Evolutionary conservation across 2,888 invertebrate genomes (phyloP).

Genomic region (Rhaphigaster nebulosa): DNA sequence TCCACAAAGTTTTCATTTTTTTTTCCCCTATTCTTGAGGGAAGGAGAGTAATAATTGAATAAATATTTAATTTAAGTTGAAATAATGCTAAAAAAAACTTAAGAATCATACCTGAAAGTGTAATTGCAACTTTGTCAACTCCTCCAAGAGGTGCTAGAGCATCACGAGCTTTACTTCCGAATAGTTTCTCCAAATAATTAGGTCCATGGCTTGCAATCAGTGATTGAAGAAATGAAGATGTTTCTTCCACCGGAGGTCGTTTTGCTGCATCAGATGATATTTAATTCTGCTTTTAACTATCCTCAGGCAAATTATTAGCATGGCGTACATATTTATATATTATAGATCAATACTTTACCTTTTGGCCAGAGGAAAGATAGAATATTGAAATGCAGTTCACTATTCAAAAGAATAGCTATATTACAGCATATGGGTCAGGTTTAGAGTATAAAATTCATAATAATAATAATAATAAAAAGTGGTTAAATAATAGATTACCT

Average conservation of each 20-base stretch:
- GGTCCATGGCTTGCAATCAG: slow-evolving; percentile 95
- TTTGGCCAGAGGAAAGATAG: neutral
- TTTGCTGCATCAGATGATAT: slow-evolving; percentile 77
- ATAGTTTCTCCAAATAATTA: slow-evolving; percentile 95
- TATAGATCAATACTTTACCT: neutral
- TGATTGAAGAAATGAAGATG: slow-evolving; percentile 94
- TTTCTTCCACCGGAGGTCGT: slow-evolving; percentile 96
- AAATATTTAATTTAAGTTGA: neutral
- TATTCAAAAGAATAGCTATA: neutral
- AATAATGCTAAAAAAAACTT: neutral
- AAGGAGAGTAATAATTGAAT: no score
- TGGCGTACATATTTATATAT: neutral
- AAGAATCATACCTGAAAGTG: slow-evolving; percentile 83
- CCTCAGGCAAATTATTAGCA: neutral
- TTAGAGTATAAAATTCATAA: neutral
- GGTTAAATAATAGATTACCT: neutral
- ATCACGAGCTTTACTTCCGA: slow-evolving; percentile 94
- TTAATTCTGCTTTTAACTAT: slow-evolving; percentile 2
- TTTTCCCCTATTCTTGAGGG: no score
- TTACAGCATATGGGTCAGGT: neutral
- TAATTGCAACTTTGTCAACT: slow-evolving; percentile 95
- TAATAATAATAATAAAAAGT: neutral
- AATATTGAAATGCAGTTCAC: neutral
- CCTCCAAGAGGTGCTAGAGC: slow-evolving; percentile 93
- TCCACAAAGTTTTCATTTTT: no score